Percentiles rank a stretch among this genome's conserved stretches.
These are phyloP conservation scores for Hydrophis major DNA, from an alignment of 2,797 vertebrate species.

Conservation along the genomic window DNA sequence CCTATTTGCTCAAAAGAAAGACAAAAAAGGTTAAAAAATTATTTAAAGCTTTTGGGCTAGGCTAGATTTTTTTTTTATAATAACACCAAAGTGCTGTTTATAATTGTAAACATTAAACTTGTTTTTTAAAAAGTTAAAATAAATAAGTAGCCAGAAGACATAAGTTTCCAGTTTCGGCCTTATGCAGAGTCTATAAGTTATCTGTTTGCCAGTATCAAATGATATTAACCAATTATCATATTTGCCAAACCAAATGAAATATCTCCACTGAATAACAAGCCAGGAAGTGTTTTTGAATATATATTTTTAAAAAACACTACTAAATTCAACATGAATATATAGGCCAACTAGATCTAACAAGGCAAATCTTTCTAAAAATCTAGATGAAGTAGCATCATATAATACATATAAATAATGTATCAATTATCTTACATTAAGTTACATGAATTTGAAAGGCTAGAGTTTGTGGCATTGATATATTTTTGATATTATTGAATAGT, in stretches of 20 bases:
- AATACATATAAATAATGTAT: not conserved
- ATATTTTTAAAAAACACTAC: not conserved
- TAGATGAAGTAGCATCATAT: not conserved
- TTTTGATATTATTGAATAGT: not conserved
- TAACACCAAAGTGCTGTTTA: not conserved
- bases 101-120: conserved; percentile 26
- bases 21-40: conserved; percentile 59
- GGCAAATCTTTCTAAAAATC: not conserved
- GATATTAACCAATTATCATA: conserved; percentile 6
- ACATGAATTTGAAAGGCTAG: not conserved
- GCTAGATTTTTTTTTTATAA: conserved; percentile 12
- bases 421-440: not conserved
- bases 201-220: conserved; percentile 32
- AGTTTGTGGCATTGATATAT: not conserved
- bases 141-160: conserved; percentile 26
- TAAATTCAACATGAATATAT: not conserved
- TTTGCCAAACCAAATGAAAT: not conserved
- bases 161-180: conserved; percentile 38
- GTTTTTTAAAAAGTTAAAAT: not conserved
- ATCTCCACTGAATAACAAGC: conserved; percentile 7
- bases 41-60: conserved; percentile 18
- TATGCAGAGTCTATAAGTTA: conserved; percentile 46
- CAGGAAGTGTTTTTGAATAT: not conserved
- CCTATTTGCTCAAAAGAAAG: conserved; percentile 54
- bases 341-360: not conserved